A percentile compares a stretch with the other conserved stretches of the same genome.
Conservation (phyloP, 2,113 vertebrate genomes). For the Desmodus rotundus region DNA sequence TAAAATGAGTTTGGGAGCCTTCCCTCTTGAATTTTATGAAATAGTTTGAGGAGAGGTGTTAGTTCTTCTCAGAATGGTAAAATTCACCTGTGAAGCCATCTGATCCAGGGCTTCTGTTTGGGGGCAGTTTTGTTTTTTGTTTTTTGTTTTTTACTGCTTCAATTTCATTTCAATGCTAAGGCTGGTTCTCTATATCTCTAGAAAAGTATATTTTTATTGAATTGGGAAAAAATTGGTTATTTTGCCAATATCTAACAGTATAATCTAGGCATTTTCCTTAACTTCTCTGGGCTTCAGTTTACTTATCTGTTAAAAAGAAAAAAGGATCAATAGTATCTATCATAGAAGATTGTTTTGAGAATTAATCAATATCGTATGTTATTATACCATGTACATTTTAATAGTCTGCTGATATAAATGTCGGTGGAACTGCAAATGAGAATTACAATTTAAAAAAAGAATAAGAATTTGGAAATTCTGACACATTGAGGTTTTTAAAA, state of each 20-base stretch:
- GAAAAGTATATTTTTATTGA: conserved; percentile 23
- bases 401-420: neutral
- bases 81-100: no score
- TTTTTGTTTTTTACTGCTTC: no score
- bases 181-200: neutral
- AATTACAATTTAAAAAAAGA: neutral
- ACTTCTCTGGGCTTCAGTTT: neutral
- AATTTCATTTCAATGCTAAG: neutral
- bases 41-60: no score
- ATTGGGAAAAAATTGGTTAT: neutral
- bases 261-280: neutral
- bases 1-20: no score
- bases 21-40: no score
- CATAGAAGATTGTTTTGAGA: neutral
- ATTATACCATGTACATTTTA: neutral
- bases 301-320: neutral
- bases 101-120: no score
- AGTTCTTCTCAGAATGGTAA: no score
- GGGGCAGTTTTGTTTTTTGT: no score
- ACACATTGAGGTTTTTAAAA: neutral
- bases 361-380: neutral
- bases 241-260: neutral
- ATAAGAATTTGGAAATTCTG: neutral
- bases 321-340: neutral
- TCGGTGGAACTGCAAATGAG: neutral